Evolutionary conservation across 1,140 invertebrate genomes (phyloP), one percentile per base, ranked within the genome.

Genomic region (Capitella teleta): DNA sequence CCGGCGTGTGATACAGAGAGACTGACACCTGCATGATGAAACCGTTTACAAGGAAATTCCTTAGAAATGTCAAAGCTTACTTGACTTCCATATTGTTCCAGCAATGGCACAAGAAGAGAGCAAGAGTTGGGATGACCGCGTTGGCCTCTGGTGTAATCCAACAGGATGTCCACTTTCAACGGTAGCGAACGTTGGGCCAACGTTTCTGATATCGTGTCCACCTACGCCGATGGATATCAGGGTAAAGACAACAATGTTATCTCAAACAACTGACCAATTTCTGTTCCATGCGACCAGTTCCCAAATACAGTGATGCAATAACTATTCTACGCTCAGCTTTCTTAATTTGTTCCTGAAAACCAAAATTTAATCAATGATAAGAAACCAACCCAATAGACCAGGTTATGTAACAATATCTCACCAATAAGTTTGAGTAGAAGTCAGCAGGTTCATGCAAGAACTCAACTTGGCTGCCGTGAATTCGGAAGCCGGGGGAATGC

Each of bases 301-400:
- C 95, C 32, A 98, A 73, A 68, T 98, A 98, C 5, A 98, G 72
- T 41, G 93, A 95, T 2, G 91, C 85, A 42, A 98, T 68, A 0
- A 84, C 82, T 61, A 98, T 86, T 60, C 94, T 79, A 45, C 75
- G 73, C 54, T 80, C 80, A 2, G 91, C 86, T 53, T 67, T 4
- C 5, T 4, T 16, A 12, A 44, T 44, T 26, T 44, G 23, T 12
- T 1, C 18, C 42, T 44, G 42, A 3, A 26, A 24, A 44, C 38
- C 19, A 2, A 40, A 40, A 6, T 21, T 19, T 18, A 10, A 1
- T 10, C 1, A 16, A 12, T 34, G 16, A 34, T 12, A 34, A 34
- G 10, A 12, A 16, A 34, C 32, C 10, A 16, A 10, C 32, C 16
- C 10, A 12, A 12, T 16, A 34, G 32, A 34, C 32, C 10, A 12